A percentile compares a stretch with the other conserved stretches of the same genome.
Evolutionary conservation across 1,140 invertebrate species (phyloP).

Genomic region (Sitodiplosis mosellana): DNA sequence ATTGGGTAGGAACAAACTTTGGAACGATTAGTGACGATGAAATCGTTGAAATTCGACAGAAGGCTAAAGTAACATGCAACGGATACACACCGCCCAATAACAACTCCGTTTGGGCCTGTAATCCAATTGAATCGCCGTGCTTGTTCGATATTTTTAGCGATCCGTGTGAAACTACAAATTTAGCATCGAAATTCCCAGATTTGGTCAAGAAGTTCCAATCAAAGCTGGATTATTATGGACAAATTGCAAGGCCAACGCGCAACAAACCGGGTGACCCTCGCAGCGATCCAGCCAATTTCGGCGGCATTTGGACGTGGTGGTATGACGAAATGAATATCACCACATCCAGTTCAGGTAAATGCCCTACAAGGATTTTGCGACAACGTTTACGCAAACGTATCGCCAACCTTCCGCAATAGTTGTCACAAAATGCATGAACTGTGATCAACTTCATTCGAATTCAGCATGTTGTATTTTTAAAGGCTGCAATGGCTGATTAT

Average conservation of each 20-base stretch:
- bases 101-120: slow-evolving; percentile 25
- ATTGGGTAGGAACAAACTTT: slow-evolving; percentile 17
- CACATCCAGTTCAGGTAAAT: too few relatives aligned
- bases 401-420: too few relatives aligned
- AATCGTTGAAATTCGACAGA: slow-evolving; percentile 4
- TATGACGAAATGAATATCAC: neutral
- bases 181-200: slow-evolving; percentile 30
- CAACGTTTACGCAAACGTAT: too few relatives aligned
- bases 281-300: slow-evolving; percentile 33
- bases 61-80: neutral
- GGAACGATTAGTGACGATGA: slow-evolving; percentile 24
- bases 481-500: too few relatives aligned
- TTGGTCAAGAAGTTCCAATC: slow-evolving; percentile 28
- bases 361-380: too few relatives aligned
- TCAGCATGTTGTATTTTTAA: too few relatives aligned
- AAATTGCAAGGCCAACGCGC: slow-evolving; percentile 27
- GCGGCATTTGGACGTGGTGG: slow-evolving; percentile 37
- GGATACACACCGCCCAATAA: slow-evolving; percentile 1
- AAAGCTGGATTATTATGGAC: slow-evolving; percentile 25
- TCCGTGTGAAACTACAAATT: slow-evolving; percentile 58
- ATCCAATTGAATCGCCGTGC: slow-evolving; percentile 37
- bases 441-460: too few relatives aligned
- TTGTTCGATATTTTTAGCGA: slow-evolving; percentile 53
- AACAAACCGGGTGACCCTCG: slow-evolving; percentile 32
- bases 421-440: too few relatives aligned